Evolutionary conservation across 1,140 invertebrate species (phyloP).

Genomic region (Zophobas atratus): DNA sequence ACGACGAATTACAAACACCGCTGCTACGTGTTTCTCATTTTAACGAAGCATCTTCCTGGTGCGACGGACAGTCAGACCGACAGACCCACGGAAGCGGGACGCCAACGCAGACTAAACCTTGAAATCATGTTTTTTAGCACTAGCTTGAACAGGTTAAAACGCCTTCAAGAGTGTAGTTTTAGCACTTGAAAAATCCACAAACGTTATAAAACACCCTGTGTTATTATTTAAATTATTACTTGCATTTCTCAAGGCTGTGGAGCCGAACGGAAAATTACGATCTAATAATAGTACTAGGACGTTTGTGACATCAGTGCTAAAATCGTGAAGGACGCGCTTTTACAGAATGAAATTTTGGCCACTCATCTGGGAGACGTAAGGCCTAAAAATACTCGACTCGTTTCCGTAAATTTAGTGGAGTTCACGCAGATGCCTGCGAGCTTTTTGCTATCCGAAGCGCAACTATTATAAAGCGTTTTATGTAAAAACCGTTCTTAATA

Average conservation of each 20-base stretch:
- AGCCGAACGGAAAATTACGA: conserved; percentile 9
- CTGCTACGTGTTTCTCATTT: conserved; percentile 1
- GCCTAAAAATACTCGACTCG: not conserved
- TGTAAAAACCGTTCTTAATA: no score
- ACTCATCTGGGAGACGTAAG: not conserved
- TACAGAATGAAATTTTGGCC: not conserved
- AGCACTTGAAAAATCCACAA: not conserved
- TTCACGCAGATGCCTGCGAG: no score
- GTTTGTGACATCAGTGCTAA: conserved; percentile 15
- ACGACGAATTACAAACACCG: not conserved
- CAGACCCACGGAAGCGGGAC: no score
- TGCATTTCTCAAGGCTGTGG: conserved; percentile 22
- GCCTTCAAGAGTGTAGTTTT: no score
- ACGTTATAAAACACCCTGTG: conserved; percentile 17
- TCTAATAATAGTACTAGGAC: conserved; percentile 12
- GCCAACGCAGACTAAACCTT: no score
- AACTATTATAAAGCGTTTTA: no score
- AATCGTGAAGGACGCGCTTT: not conserved
- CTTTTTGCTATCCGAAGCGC: no score
- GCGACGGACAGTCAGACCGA: no score
- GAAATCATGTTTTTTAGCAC: no score
- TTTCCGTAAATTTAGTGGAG: no score
- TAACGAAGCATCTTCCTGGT: not conserved
- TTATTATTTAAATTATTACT: conserved; percentile 33
- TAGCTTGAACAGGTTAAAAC: no score